Evolutionary conservation across 2,113 vertebrate species (phyloP), one percentile per base, ranked within the genome.

Genomic region (Actenoides lindsayi): DNA sequence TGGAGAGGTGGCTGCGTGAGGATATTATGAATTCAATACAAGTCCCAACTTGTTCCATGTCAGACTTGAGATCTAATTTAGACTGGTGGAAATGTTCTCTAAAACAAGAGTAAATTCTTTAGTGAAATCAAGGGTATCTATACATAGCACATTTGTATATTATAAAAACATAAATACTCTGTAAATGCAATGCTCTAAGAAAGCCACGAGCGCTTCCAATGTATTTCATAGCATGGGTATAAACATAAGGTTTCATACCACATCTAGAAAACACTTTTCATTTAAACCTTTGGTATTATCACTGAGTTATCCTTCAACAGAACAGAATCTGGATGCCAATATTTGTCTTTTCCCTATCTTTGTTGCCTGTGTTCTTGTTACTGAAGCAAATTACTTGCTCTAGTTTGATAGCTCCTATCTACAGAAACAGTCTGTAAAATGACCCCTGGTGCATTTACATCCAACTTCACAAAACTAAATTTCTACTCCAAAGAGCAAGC

Each of bases 351-450:
- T 62, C 82, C 67, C 59, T 86, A 51, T 95, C 54, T 75, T n/a
- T 77, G 60, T 64, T 93, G 80, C 42, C 51, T 92, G 59, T 63
- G 73, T 93, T 94, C 87, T 79, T 78, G 51, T 62, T 71, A 90
- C 85, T 89, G 93, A 95, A 96, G 93, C 81, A 96, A 91, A 94
- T n/a, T 6, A 42, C 48, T 87, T 54, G 82, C 39, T 92, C 73
- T 94, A 69, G 93, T 96, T 96, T 93, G 83, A 69, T 93, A 94
- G 75, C 50, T 96, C 62, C 83, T 92, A 91, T 94, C 86, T 93
- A 37, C 42, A 83, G 35, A 7, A 71, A 88, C 0, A 0, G 70
- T 81, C 93, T 88, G 63, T 35, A 71, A 90, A 95, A 86, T 87
- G 85, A 95, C 89, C 89, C 67, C 76, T 65, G 46, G 77, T 57